phyloP scores from a whole-genome alignment of 2,797 vertebrate species.

The Rhinatrema bivittatum region DNA sequence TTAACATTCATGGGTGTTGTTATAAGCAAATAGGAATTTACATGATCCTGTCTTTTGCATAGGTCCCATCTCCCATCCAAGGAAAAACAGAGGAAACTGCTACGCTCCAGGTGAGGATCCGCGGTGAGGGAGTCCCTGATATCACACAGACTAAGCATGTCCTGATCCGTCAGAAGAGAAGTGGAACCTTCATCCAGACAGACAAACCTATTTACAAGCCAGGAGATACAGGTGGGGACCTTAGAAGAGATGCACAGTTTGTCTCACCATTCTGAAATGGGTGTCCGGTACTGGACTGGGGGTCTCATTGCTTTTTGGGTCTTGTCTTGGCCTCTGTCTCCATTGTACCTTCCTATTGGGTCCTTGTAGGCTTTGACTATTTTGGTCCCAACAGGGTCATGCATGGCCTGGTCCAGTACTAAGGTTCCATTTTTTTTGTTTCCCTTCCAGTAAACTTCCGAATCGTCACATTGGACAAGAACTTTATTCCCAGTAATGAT shows the following conservation, averaged over 20 bases:
- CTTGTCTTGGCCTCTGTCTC: no score
- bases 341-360: no score
- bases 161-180: constrained; percentile 37
- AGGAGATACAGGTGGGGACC: constrained; percentile 58
- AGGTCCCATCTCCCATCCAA: constrained; percentile 54
- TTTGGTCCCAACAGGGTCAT: no score
- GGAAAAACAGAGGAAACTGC: constrained; percentile 41
- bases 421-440: no score
- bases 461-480: constrained; percentile 29
- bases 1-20: no score
- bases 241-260: no score
- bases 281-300: no score
- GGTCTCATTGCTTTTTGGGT: no score
- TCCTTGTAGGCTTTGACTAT: no score
- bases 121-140: constrained; percentile 1
- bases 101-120: constrained; percentile 36
- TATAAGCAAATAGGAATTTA: no score
- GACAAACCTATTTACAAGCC: constrained; percentile 83
- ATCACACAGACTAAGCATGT: constrained; percentile 50
- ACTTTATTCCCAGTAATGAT: constrained; percentile 29
- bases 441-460: constrained; percentile 17
- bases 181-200: constrained; percentile 70
- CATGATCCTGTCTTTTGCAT: neutral
- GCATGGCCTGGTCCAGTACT: no score
- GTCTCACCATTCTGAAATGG: no score